Conservation (phyloP, 1,140 invertebrate species). For the Diuraphis noxia region DNA sequence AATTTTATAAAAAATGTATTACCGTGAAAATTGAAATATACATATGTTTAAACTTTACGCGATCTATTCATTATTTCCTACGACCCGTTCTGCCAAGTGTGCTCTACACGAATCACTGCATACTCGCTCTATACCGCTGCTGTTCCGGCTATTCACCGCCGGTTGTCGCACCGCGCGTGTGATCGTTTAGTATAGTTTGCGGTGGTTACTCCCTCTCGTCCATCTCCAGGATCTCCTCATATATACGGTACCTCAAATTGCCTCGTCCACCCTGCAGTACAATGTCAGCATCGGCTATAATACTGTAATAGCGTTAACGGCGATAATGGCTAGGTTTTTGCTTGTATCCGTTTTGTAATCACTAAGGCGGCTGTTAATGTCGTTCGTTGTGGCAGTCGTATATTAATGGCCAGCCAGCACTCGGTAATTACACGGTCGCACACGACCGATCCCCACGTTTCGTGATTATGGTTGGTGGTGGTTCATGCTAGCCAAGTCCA, state of each 20-base stretch:
- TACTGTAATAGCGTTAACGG: conserved; percentile 40
- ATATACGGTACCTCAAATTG: background rate
- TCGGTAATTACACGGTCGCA: conserved; percentile 47
- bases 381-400: conserved; percentile 34
- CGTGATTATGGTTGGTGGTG: background rate
- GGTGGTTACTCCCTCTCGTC: background rate
- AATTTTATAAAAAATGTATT: background rate
- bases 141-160: background rate
- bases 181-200: background rate
- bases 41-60: background rate
- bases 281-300: conserved; percentile 43
- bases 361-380: conserved; percentile 49
- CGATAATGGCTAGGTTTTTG: conserved; percentile 51
- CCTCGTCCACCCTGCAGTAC: background rate
- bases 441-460: background rate
- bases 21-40: background rate
- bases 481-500: background rate
- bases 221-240: background rate
- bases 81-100: background rate
- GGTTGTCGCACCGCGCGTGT: background rate
- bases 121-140: background rate
- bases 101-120: conserved; percentile 5
- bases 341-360: conserved; percentile 53
- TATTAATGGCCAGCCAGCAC: conserved; percentile 27
- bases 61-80: conserved; percentile 1